A percentile compares a stretch with the other conserved stretches of the same genome.
Conservation (phyloP, 1,140 invertebrate genomes). For the Achroia grisella region DNA sequence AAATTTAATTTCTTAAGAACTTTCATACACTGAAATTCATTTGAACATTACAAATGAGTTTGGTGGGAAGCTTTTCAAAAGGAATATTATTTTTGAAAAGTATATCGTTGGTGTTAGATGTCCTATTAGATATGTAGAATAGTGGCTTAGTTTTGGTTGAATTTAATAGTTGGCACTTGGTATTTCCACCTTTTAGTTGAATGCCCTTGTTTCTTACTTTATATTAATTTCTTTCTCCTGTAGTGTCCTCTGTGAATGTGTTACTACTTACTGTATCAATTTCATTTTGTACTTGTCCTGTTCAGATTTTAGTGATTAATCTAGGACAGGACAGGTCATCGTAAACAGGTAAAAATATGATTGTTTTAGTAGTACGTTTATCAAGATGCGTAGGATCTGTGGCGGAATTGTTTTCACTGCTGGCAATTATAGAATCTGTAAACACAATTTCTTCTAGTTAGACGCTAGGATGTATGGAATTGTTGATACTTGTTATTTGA, state of each 20-base stretch:
- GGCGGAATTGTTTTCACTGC: constrained; percentile 5
- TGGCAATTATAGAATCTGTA: background rate
- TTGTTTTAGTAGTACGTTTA: constrained; percentile 7
- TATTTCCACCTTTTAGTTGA: constrained; percentile 59
- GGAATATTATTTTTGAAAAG: constrained; percentile 1
- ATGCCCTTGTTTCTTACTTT: constrained; percentile 51
- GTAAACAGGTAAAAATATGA: constrained; percentile 9
- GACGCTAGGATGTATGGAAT: constrained; percentile 7
- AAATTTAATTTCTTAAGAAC: no score
- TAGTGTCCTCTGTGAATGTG: constrained; percentile 42
- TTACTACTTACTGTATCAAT: constrained; percentile 4
- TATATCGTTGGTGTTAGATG: constrained; percentile 36
- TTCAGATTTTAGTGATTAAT: constrained; percentile 1
- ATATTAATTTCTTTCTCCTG: constrained; percentile 40
- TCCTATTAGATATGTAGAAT: constrained; percentile 56
- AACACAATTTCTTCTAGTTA: constrained; percentile 14
- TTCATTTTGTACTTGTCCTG: constrained; percentile 12
- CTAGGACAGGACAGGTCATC: constrained; percentile 10
- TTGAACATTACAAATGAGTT: no score
- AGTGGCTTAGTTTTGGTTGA: constrained; percentile 53
- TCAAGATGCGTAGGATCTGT: constrained; percentile 2
- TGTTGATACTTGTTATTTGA: constrained; percentile 8
- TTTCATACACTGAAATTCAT: no score
- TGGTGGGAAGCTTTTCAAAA: no score
- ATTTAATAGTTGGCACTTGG: constrained; percentile 65